Evolutionary conservation across 2,113 vertebrate species (phyloP).

Genomic region (Ctenodactylus gundi): DNA sequence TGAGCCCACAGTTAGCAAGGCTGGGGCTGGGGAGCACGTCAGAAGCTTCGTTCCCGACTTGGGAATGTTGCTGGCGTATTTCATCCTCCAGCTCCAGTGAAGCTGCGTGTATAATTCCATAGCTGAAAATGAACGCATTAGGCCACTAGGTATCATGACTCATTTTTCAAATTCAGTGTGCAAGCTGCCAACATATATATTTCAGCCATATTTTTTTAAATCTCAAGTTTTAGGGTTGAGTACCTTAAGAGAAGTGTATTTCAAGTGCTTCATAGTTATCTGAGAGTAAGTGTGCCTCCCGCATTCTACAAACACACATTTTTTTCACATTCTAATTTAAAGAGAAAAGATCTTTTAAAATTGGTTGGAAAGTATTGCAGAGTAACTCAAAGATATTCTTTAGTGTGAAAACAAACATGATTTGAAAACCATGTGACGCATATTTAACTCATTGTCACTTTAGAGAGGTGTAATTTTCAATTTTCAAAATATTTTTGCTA

Average conservation of each 20-base stretch:
- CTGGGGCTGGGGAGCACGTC: neutral
- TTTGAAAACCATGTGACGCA: neutral
- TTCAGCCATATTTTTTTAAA: neutral
- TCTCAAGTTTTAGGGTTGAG: neutral
- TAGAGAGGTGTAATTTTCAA: neutral
- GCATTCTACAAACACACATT: neutral
- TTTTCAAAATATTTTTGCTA: conserved; percentile 54
- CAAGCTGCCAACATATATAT: neutral
- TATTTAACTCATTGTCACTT: neutral
- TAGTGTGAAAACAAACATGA: neutral
- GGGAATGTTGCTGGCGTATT: neutral
- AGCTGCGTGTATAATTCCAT: neutral
- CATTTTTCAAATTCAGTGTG: neutral
- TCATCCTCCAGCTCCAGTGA: neutral
- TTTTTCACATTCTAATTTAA: conserved; percentile 47
- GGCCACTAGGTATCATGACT: neutral
- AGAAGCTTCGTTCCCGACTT: neutral
- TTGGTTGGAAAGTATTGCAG: neutral
- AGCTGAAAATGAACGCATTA: neutral
- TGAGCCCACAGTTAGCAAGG: neutral
- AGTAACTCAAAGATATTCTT: conserved; percentile 2
- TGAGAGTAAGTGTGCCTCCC: neutral
- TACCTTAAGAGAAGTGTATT: neutral
- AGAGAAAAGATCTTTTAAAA: neutral
- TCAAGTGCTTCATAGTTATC: conserved; percentile 39